phyloP scores from a whole-genome alignment of 23 tunicate species.

The Botrylloides violaceus region DNA sequence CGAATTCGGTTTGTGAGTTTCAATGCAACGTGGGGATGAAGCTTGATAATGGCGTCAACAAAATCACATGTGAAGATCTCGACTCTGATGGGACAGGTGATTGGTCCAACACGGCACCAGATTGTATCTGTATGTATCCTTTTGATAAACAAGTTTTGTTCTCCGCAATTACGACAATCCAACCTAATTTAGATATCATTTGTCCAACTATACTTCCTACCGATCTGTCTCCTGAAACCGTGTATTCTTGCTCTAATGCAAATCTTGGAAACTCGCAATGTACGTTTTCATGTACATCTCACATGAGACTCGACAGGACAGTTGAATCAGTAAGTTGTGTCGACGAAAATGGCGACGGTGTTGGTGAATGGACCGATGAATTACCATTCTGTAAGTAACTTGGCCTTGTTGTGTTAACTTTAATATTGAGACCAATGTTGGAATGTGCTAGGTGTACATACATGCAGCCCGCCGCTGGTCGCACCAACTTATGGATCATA shows the following conservation, averaged over 20 bases:
- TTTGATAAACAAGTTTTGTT: no score
- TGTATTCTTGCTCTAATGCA: constrained; percentile 3
- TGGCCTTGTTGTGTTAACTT: no score
- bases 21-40: constrained; percentile 6
- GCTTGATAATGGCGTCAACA: neutral
- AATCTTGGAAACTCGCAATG: constrained; percentile 20
- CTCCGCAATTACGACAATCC: neutral
- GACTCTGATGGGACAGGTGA: constrained; percentile 21
- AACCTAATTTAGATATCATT: neutral
- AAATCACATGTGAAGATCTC: constrained; percentile 4
- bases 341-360: constrained; percentile 11
- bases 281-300: neutral
- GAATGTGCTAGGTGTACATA: constrained; percentile 4
- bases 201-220: neutral
- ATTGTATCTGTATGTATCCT: constrained; percentile 4
- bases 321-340: neutral
- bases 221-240: neutral
- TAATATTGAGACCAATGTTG: neutral
- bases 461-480: constrained; percentile 12
- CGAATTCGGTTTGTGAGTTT: constrained; percentile 6
- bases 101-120: constrained; percentile 5
- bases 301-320: constrained; percentile 8
- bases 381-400: constrained; percentile 15
- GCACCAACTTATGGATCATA: neutral
- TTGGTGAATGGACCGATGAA: constrained; percentile 9